Base-by-base conservation (phyloP, 92 coral and sea anemone genomes). In the Palythoa grandiflora region DNA sequence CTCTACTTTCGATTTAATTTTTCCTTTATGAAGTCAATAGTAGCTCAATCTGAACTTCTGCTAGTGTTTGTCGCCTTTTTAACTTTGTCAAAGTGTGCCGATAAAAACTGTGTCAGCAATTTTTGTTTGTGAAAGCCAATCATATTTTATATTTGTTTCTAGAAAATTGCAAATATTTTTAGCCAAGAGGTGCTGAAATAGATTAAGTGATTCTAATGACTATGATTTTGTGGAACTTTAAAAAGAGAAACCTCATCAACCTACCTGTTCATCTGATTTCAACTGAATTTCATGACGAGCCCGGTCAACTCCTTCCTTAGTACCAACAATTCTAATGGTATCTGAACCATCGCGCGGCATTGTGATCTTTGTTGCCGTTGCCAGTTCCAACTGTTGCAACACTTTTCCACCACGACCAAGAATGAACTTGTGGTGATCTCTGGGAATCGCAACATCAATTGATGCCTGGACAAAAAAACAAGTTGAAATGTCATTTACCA, bases 401-500 rank as follows among this genome's bases (percentile, higher is more conserved):
- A 90, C 94, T 53, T 97, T 97, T 55, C 99, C 99, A 17, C 99
- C 99, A 87, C 92, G 92, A 51, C 99, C 99, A 21, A 97, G 96
- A 88, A 97, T 97, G 78, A 92, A 95, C 87, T 92, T 94, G 88
- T 97, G 99, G 66, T 97, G 98, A 80, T 97, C 99, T 21, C 94
- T 88, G 28, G 99, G 99, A 71, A 97, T 95, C 48, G 83, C 88
- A 75, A 97, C 83, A 72, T 97, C 98, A 84, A 89, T 85, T 60
- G 91, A 93, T 59, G 96, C 98, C 99, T 97, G 71, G 11, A 50
- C 3, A 15, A 20, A 88, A 38, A 73, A 28, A 63, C 19, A 35
- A 63, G 19, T 35, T 38, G 1, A 20, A 16, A 38, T 44, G 14
- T 2, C 40, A 44, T 63, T 17, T 3, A 4, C 10, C n/a, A 3